These are phyloP conservation scores for Telenomus remus DNA, from an alignment of 1,140 invertebrate species.

Conservation along the genomic window DNA sequence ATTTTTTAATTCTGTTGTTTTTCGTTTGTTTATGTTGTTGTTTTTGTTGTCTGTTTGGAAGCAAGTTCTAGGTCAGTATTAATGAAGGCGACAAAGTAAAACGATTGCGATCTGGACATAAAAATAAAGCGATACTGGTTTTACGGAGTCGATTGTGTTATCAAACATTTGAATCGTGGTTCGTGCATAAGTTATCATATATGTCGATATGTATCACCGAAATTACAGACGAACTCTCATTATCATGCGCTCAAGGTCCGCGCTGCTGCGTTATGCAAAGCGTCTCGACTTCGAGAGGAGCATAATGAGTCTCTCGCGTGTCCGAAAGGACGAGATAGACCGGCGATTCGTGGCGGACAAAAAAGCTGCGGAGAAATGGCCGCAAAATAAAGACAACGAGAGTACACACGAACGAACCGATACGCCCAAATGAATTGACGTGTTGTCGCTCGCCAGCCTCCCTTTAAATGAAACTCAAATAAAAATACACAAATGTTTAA, in stretches of 20 bases:
- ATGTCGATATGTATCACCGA: slow-evolving; percentile 52
- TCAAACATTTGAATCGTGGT: slow-evolving; percentile 30
- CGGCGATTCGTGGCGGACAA: slow-evolving; percentile 43
- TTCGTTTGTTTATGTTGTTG: too few species aligned
- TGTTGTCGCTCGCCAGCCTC: slow-evolving; percentile 25
- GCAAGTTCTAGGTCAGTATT: too few species aligned
- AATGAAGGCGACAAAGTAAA: slow-evolving; percentile 40
- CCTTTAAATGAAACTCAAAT: too few species aligned
- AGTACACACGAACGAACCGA: slow-evolving; percentile 31
- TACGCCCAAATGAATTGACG: slow-evolving; percentile 52
- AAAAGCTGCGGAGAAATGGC: slow-evolving; percentile 43
- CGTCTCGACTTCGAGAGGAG: slow-evolving; percentile 44
- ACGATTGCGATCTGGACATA: slow-evolving; percentile 33
- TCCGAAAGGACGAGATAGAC: slow-evolving; percentile 55
- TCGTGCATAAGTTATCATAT: slow-evolving; percentile 46
- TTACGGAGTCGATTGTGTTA: slow-evolving; percentile 26
- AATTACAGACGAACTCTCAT: slow-evolving; percentile 58
- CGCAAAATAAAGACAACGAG: slow-evolving; percentile 44
- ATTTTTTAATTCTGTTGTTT: too few species aligned
- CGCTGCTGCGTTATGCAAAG: slow-evolving; percentile 55
- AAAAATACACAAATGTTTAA: too few species aligned
- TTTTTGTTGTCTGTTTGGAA: too few species aligned
- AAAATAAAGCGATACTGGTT: slow-evolving; percentile 44
- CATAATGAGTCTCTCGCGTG: slow-evolving; percentile 59
- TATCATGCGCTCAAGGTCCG: slow-evolving; percentile 57